Evolutionary conservation across 1,140 invertebrate species (phyloP), one percentile per base, ranked within the genome.

Genomic region (Medauroidea extradentata): DNA sequence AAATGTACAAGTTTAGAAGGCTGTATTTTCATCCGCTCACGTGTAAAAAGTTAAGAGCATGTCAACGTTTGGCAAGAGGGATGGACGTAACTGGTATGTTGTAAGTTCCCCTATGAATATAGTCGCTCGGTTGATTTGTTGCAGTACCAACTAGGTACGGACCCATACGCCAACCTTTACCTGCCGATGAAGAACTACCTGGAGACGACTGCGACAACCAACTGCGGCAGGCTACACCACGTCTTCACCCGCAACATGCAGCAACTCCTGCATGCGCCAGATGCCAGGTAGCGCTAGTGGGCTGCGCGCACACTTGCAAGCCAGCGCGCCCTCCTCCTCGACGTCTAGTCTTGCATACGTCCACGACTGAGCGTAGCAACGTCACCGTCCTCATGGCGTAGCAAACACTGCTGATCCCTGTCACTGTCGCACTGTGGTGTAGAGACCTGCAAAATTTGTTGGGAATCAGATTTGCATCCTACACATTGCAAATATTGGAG

Each of bases 201-300:
- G 29, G 71, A 76, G 29, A 43, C 64, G 29, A 65, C 71, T 2
- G 62, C 66, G 5, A 61, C 67, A 9, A 76, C 76, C 7, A 81
- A 76, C 62, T 83, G 81, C 69, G 80, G 79, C 3, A 76, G 79
- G 64, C 54, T 81, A 1, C 63, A 69, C 52, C 64, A 74, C 44
- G 65, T 79, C 19, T 82, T 80, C 66, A 64, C 76, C 1, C 77
- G 73, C 65, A 73, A 75, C 65, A 43, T 79, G 25, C 65, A 73
- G 59, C 67, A 73, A 42, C 73, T 57, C 8, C 41, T 57, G 55
- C 25, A 49, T 25, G 27, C 53, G n/a, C 9, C 55, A 19, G 21
- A 54, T 42, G 53, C 23, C 24, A 54, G 49, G 34, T 51, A 51
- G 34, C 24, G 23, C 7, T 7, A 4, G n/a, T n/a, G n/a, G n/a